A percentile compares a stretch with the other conserved stretches of the same genome.
phyloP scores from a whole-genome alignment of 2,113 vertebrate species.

The Sphyrna mokarran region DNA sequence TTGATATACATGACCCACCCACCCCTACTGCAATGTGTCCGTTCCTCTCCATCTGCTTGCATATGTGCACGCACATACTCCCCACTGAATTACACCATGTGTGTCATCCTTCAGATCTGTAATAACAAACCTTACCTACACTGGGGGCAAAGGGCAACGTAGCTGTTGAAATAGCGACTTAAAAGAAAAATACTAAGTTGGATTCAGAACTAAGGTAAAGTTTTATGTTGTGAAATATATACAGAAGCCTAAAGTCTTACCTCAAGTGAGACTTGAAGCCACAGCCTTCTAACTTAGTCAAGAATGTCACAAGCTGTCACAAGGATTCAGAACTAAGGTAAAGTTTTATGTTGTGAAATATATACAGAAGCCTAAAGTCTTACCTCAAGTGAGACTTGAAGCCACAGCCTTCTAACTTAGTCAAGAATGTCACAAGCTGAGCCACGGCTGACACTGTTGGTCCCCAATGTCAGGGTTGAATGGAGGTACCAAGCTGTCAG shows the following conservation, averaged over 20 bases:
- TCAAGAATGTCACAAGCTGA: not conserved
- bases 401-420: not conserved
- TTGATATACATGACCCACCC: constrained; percentile 3
- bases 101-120: not conserved
- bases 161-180: constrained; percentile 18
- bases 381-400: not conserved
- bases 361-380: not conserved
- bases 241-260: not conserved
- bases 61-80: not conserved
- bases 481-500: not conserved
- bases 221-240: not conserved
- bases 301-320: no score
- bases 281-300: not conserved
- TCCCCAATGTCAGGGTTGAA: no score
- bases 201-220: not conserved
- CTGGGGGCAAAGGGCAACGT: not conserved
- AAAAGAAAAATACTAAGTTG: not conserved
- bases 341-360: not conserved
- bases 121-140: constrained; percentile 14
- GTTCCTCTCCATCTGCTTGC: not conserved
- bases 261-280: not conserved
- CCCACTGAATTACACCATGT: not conserved
- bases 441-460: not conserved
- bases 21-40: not conserved
- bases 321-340: not conserved